phyloP scores from a whole-genome alignment of 1,140 invertebrate species.

The Brachionus rubens region DNA sequence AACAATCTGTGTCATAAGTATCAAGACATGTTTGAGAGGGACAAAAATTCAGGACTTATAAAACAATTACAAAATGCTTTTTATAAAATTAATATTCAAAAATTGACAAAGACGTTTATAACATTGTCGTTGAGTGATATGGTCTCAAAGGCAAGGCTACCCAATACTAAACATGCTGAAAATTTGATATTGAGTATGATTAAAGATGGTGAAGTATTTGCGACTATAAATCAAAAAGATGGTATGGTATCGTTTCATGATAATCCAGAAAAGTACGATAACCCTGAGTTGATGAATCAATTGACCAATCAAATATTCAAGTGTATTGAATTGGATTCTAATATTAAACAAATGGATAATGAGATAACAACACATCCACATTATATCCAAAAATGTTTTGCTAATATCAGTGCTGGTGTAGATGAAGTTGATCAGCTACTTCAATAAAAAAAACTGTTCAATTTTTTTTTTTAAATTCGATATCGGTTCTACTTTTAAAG shows the following conservation, averaged over 20 bases:
- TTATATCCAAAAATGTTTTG: conserved; percentile 69
- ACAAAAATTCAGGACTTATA: conserved; percentile 67
- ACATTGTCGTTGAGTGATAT: conserved; percentile 89
- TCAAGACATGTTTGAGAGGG: conserved; percentile 59
- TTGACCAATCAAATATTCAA: conserved; percentile 81
- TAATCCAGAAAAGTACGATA: conserved; percentile 90
- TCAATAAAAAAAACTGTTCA: background rate
- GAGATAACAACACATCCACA: conserved; percentile 86
- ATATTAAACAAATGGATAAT: conserved; percentile 85
- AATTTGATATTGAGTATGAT: conserved; percentile 94
- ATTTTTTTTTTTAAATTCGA: too few species aligned
- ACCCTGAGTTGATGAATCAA: conserved; percentile 76
- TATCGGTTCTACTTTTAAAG: too few species aligned
- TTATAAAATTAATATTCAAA: conserved; percentile 93
- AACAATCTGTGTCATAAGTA: conserved; percentile 4
- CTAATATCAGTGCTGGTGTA: background rate
- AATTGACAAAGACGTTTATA: conserved; percentile 92
- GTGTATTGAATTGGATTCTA: conserved; percentile 79
- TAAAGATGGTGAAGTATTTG: conserved; percentile 92
- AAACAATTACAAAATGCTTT: conserved; percentile 77
- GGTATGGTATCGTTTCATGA: conserved; percentile 93
- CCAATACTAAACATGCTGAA: conserved; percentile 80
- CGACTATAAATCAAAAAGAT: conserved; percentile 93
- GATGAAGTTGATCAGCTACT: conserved; percentile 32
- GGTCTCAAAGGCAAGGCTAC: conserved; percentile 79